Evolutionary conservation across 1,140 invertebrate species (phyloP).

Genomic region (Tribolium castaneum): DNA sequence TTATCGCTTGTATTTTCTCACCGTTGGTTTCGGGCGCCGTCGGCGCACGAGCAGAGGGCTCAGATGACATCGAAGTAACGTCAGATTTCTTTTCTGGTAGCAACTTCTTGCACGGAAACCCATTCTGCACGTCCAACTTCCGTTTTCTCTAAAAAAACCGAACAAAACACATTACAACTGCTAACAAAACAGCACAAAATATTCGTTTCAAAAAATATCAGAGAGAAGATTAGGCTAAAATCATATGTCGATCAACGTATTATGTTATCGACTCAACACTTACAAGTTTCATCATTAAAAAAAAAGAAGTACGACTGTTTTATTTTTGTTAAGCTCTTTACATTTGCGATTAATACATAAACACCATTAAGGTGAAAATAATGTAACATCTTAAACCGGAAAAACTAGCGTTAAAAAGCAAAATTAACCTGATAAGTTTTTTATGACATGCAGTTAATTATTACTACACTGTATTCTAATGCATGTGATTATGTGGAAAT

Average conservation of each 20-base stretch:
- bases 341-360: not conserved
- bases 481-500: not conserved
- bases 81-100: conserved; percentile 55
- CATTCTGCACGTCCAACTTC: conserved; percentile 64
- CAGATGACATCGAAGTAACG: not conserved
- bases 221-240: conserved; percentile 61
- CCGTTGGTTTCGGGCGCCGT: not conserved
- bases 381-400: not conserved
- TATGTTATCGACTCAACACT: conserved; percentile 53
- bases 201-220: conserved; percentile 47
- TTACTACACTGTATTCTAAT: not conserved
- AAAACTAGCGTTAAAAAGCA: not conserved
- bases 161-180: not conserved
- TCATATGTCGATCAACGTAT: conserved; percentile 57
- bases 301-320: not conserved
- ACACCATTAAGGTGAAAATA: not conserved
- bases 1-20: not conserved
- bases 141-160: conserved; percentile 61
- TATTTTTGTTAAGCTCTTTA: not conserved
- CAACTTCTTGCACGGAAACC: conserved; percentile 64
- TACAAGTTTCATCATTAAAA: conserved; percentile 34
- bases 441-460: not conserved
- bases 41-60: not conserved
- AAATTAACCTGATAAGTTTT: not conserved
- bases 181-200: conserved; percentile 48